Conservation (phyloP, 1,140 invertebrate species). For the Orchestia grillus region DNA sequence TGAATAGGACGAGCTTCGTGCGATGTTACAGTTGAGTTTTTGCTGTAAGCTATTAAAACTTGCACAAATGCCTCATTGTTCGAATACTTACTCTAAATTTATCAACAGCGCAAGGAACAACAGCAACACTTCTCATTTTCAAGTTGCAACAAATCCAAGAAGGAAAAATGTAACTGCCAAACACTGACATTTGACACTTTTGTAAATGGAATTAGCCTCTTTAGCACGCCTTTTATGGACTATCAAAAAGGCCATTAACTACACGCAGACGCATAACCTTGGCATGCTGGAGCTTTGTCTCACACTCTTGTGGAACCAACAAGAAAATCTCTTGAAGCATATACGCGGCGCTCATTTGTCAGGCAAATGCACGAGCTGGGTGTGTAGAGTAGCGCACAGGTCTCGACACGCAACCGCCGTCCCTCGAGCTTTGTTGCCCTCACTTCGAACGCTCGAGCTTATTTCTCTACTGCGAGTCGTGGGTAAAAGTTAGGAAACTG, state of each 20-base stretch:
- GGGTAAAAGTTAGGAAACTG: background rate
- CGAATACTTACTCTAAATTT: too few relatives aligned
- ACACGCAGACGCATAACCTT: background rate
- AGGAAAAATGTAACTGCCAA: background rate
- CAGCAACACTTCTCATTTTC: background rate
- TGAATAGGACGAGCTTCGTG: too few relatives aligned
- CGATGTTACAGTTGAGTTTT: too few relatives aligned
- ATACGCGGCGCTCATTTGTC: background rate
- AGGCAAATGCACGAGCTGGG: background rate
- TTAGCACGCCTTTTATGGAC: background rate
- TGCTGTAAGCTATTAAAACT: too few relatives aligned
- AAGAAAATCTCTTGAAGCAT: background rate
- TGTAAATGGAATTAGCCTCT: constrained; percentile 8
- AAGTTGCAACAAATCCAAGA: background rate
- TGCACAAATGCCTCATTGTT: too few relatives aligned
- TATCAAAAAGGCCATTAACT: background rate
- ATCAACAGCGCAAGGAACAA: background rate
- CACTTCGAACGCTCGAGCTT: background rate
- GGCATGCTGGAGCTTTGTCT: background rate
- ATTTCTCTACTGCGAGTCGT: background rate
- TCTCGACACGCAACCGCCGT: background rate
- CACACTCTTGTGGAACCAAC: background rate
- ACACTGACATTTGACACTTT: background rate
- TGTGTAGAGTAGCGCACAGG: background rate
- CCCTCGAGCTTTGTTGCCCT: background rate